A percentile compares a stretch with the other conserved stretches of the same genome.
Conservation (phyloP, 1,140 invertebrate species). For the Megathymus violae region DNA sequence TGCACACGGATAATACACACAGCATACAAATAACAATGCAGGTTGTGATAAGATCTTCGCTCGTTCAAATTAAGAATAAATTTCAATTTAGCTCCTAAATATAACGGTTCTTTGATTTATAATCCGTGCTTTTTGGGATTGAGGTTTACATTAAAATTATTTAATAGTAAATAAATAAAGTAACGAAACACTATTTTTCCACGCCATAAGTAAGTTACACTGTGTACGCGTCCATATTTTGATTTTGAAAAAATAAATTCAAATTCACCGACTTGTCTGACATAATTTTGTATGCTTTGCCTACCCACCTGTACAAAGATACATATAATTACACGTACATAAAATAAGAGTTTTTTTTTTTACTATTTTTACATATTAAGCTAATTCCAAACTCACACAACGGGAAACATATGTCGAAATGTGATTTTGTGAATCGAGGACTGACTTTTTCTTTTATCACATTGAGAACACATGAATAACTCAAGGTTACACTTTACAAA, state of each 20-base stretch:
- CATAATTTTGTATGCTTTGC: slow-evolving; percentile 24
- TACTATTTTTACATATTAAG: slow-evolving; percentile 34
- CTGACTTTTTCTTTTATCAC: slow-evolving; percentile 52
- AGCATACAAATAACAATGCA: not conserved
- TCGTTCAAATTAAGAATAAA: too few species aligned
- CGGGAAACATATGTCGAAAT: slow-evolving; percentile 68
- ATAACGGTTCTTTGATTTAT: too few species aligned
- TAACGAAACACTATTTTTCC: too few species aligned
- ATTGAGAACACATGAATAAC: slow-evolving; percentile 41
- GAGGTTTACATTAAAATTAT: too few species aligned
- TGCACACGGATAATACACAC: slow-evolving; percentile 9
- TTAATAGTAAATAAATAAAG: too few species aligned
- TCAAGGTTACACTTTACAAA: slow-evolving; percentile 38
- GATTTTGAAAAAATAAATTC: not conserved
- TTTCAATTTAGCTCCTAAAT: too few species aligned
- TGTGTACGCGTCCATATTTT: not conserved
- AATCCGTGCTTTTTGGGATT: too few species aligned
- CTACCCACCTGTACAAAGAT: slow-evolving; percentile 16
- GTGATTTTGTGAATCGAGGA: slow-evolving; percentile 59
- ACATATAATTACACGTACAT: slow-evolving; percentile 25
- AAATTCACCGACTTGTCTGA: not conserved
- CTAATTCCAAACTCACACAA: slow-evolving; percentile 59
- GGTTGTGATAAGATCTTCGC: not conserved
- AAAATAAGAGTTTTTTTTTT: slow-evolving; percentile 33
- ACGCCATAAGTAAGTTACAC: too few species aligned